Evolutionary conservation across 2,797 vertebrate species (phyloP).

Genomic region (Denticeps clupeoides): DNA sequence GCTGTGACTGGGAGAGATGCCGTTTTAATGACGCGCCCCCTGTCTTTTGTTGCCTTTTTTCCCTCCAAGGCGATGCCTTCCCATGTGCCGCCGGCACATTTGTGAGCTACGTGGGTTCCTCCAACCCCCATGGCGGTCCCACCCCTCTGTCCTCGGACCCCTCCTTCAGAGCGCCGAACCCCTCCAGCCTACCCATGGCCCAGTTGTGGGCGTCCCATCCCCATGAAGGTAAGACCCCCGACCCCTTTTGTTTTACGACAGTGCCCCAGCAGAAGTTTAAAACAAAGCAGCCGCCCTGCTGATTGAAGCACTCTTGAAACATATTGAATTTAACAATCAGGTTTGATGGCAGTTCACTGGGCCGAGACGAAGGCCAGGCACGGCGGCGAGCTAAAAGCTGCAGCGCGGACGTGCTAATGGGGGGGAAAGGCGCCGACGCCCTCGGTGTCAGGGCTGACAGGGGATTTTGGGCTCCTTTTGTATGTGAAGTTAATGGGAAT

Average conservation of each 20-base stretch:
- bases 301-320: conserved; percentile 1
- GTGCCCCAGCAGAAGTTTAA: no score
- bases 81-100: conserved; percentile 59
- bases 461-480: conserved; percentile 6
- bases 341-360: conserved; percentile 12
- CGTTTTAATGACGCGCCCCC: conserved; percentile 24
- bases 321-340: conserved; percentile 22
- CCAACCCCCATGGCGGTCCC: conserved; percentile 37
- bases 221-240: conserved; percentile 54
- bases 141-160: conserved; percentile 63
- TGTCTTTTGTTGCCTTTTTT: background rate
- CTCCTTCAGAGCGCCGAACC: conserved; percentile 65
- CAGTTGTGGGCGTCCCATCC: conserved; percentile 66
- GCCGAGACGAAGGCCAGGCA: conserved; percentile 19
- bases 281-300: conserved; percentile 2
- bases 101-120: conserved; percentile 61
- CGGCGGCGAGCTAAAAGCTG: conserved; percentile 11
- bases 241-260: no score
- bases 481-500: conserved; percentile 22
- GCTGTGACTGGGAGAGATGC: no score
- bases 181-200: conserved; percentile 70
- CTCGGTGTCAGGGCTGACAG: background rate
- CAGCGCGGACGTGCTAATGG: conserved; percentile 4
- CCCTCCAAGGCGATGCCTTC: conserved; percentile 61
- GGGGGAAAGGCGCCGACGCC: conserved; percentile 7